Evolutionary conservation across 2,113 vertebrate species (phyloP).

Genomic region (Hirundichthys speculiger): DNA sequence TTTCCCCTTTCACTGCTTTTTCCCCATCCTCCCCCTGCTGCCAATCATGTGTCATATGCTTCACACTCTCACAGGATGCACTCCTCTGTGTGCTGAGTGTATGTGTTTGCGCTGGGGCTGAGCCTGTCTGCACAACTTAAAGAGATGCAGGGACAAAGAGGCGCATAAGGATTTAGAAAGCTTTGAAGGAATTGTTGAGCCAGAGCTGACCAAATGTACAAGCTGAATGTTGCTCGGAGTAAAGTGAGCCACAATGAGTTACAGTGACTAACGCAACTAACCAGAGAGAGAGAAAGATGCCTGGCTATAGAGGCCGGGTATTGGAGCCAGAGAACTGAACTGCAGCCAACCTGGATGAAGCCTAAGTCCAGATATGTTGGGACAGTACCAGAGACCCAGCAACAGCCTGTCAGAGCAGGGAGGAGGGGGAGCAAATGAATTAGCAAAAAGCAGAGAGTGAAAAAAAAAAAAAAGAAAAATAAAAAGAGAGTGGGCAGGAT

Average conservation of each 20-base stretch:
- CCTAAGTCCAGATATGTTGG: conserved; percentile 73
- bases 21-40: conserved; percentile 53
- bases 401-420: conserved; percentile 55
- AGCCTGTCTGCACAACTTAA: conserved; percentile 56
- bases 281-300: conserved; percentile 71
- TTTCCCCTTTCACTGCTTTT: conserved; percentile 49
- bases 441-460: conserved; percentile 52
- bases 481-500: conserved; percentile 39
- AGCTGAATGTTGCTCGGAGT: conserved; percentile 60
- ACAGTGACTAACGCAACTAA: conserved; percentile 68
- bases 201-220: conserved; percentile 61
- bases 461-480: conserved; percentile 28
- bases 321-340: conserved; percentile 71
- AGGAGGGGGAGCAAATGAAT: conserved; percentile 49
- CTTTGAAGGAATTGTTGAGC: conserved; percentile 35
- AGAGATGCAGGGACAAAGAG: conserved; percentile 57
- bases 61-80: conserved; percentile 46
- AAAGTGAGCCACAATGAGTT: conserved; percentile 66
- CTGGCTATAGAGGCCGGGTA: conserved; percentile 63
- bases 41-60: conserved; percentile 75
- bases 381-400: conserved; percentile 67
- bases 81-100: conserved; percentile 11
- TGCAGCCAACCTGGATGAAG: conserved; percentile 71
- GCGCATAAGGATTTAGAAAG: conserved; percentile 42
- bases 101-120: conserved; percentile 38